Evolutionary conservation across 2,113 vertebrate genomes (phyloP).

Genomic region (Peromyscus californicus): DNA sequence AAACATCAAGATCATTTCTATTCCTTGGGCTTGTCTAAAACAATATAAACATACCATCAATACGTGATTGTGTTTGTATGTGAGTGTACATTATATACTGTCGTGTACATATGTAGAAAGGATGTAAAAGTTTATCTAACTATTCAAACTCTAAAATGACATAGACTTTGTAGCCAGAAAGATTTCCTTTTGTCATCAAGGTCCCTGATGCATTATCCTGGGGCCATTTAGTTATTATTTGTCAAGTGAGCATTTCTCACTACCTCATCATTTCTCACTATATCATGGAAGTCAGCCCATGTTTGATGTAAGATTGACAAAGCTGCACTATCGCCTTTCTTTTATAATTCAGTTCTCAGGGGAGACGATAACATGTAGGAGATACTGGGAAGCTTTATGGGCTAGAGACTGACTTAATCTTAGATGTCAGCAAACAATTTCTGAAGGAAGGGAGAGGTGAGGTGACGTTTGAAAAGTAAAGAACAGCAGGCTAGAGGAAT

Average conservation of each 20-base stretch:
- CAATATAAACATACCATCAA: background rate
- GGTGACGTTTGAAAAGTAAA: background rate
- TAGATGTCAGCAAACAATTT: background rate
- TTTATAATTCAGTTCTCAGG: constrained; percentile 40
- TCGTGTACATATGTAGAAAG: background rate
- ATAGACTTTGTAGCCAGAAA: background rate
- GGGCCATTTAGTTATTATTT: background rate
- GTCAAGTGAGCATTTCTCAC: background rate
- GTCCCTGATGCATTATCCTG: background rate
- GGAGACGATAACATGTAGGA: background rate
- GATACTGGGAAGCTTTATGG: background rate
- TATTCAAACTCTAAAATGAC: background rate
- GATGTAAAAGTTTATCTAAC: background rate
- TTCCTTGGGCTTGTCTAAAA: background rate
- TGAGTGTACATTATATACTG: background rate
- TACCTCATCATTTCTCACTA: background rate
- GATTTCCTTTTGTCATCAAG: background rate
- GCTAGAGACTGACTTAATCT: background rate
- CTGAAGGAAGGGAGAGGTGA: background rate
- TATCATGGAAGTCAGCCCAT: background rate
- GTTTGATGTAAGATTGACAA: background rate
- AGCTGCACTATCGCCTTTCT: background rate
- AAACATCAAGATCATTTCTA: background rate
- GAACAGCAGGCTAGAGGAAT: background rate
- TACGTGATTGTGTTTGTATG: background rate